These are phyloP conservation scores for Diorhabda elongata DNA, from an alignment of 1,140 invertebrate species.

Conservation along the genomic window DNA sequence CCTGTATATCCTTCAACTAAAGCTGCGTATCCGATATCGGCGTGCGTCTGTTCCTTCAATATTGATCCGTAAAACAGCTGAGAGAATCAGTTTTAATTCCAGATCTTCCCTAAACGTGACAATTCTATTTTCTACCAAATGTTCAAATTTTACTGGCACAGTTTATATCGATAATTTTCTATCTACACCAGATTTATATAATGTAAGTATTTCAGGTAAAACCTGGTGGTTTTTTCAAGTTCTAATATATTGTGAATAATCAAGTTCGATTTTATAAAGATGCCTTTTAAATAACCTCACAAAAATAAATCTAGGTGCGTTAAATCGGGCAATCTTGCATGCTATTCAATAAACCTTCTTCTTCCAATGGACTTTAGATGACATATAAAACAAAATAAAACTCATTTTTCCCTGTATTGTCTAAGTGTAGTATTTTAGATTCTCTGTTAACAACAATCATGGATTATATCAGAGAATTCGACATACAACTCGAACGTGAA, in stretches of 20 bases:
- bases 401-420: neutral
- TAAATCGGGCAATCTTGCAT: neutral
- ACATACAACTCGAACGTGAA: constrained; percentile 72
- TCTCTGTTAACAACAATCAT: constrained; percentile 46
- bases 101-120: neutral
- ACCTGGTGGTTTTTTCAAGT: too few species aligned
- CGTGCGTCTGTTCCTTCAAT: constrained; percentile 20
- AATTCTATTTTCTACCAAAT: neutral
- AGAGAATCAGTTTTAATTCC: constrained; percentile 14
- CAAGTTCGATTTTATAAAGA: too few species aligned
- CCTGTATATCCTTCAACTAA: too few species aligned
- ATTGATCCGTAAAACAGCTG: constrained; percentile 31
- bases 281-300: neutral
- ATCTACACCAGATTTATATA: neutral
- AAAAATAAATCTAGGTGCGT: neutral
- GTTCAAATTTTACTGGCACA: neutral
- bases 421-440: neutral
- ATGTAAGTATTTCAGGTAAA: neutral
- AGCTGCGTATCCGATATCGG: neutral
- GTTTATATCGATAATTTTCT: neutral
- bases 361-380: neutral
- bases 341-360: neutral
- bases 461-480: constrained; percentile 78
- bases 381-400: neutral
- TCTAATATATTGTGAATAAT: too few species aligned